Percentiles rank a stretch among this genome's conserved stretches.
These are phyloP conservation scores for Dermochelys coriacea DNA, from an alignment of 2,797 vertebrate species.

Conservation along the genomic window DNA sequence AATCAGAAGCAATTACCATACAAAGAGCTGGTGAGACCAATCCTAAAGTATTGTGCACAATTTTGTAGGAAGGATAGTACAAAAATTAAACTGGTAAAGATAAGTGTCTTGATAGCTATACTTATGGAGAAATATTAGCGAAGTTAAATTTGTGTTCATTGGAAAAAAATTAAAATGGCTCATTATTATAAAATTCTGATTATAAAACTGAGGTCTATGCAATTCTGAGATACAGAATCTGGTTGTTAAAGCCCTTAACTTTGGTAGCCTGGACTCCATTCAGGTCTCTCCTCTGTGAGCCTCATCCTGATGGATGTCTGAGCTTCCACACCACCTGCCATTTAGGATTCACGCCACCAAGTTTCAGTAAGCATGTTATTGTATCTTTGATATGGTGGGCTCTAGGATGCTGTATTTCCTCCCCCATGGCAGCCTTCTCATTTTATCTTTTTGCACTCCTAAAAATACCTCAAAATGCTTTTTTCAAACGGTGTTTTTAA, in stretches of 20 bases:
- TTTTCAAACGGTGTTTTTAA: background rate
- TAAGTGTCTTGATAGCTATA: background rate
- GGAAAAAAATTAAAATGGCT: background rate
- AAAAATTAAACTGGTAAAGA: background rate
- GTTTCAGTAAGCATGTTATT: background rate
- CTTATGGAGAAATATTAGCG: accelerated
- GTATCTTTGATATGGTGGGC: background rate
- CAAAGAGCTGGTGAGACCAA: background rate
- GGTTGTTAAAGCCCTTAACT: background rate
- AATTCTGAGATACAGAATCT: background rate
- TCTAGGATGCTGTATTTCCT: background rate
- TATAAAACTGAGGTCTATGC: background rate
- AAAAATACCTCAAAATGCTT: background rate
- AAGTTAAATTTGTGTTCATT: background rate
- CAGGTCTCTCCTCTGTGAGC: background rate
- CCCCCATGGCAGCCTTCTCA: background rate
- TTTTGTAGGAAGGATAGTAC: background rate
- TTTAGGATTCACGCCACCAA: background rate
- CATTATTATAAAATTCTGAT: background rate
- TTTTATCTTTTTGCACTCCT: background rate
- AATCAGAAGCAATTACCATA: background rate
- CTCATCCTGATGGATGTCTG: background rate
- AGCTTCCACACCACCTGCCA: background rate
- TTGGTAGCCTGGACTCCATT: background rate
- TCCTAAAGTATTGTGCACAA: background rate